Conservation (phyloP, 2,797 vertebrate genomes). For the Lagorchestes hirsutus region DNA sequence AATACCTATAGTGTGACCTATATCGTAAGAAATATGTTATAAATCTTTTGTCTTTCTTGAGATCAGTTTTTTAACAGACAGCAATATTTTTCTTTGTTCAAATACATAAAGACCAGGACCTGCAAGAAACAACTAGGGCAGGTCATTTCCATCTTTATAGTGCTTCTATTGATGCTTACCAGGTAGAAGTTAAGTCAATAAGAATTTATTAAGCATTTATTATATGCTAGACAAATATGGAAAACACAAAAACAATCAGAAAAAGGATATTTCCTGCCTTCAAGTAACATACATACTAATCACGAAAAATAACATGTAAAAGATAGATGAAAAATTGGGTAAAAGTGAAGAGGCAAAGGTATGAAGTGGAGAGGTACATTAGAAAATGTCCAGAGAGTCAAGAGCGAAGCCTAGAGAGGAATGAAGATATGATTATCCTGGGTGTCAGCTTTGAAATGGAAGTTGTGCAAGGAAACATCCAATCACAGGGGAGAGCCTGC, state of each 20-base stretch:
- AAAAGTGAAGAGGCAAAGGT: neutral
- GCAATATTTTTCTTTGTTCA: neutral
- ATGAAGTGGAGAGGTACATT: neutral
- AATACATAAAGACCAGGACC: neutral
- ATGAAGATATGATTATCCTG: neutral
- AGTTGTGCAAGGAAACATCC: neutral
- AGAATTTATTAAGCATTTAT: neutral
- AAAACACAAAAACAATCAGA: neutral
- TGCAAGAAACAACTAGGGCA: neutral
- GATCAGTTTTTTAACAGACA: neutral
- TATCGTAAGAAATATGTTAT: neutral
- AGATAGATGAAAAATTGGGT: neutral
- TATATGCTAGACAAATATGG: neutral
- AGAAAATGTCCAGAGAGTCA: neutral
- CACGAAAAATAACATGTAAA: neutral
- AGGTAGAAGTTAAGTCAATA: neutral
- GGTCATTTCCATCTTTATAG: neutral
- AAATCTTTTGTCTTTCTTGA: neutral
- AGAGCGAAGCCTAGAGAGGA: neutral
- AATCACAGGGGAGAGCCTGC: neutral
- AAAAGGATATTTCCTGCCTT: neutral
- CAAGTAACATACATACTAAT: neutral
- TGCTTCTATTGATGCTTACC: neutral
- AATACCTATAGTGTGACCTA: neutral
- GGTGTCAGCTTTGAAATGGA: neutral